phyloP scores from a whole-genome alignment of 1,140 invertebrate genomes.

The Rhyzopertha dominica region DNA sequence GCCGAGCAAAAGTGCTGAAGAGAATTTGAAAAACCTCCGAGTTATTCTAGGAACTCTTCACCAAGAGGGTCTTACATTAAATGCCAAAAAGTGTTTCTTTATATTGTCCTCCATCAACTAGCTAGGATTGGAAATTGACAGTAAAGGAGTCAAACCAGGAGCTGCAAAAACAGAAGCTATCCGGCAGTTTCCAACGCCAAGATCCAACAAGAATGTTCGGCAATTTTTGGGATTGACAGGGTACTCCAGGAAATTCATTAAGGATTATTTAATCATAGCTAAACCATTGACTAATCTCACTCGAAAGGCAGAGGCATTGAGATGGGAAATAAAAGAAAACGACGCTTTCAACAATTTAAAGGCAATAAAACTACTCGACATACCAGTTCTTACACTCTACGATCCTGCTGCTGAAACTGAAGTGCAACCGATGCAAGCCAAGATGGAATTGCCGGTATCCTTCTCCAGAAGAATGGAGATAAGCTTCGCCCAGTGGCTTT shows the following conservation, averaged over 20 bases:
- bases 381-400: conserved; percentile 6
- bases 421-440: conserved; percentile 38
- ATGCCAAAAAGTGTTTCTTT: conserved; percentile 37
- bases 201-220: conserved; percentile 33
- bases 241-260: conserved; percentile 41
- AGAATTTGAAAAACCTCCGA: too few species aligned
- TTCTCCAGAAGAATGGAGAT: conserved; percentile 33
- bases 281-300: conserved; percentile 30
- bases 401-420: conserved; percentile 27
- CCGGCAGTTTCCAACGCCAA: conserved; percentile 28
- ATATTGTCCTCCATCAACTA: conserved; percentile 31
- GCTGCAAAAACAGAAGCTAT: conserved; percentile 35
- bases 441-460: conserved; percentile 32
- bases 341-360: conserved; percentile 17
- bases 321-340: conserved; percentile 22
- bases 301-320: conserved; percentile 29
- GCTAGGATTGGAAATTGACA: conserved; percentile 33
- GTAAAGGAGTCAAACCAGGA: conserved; percentile 32
- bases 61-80: conserved; percentile 31
- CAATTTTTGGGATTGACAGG: conserved; percentile 39
- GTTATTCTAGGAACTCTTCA: conserved; percentile 21
- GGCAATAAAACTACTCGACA: conserved; percentile 7
- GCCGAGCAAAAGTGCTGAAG: conserved; percentile 19
- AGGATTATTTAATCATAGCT: conserved; percentile 30
- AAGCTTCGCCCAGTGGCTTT: conserved; percentile 18